phyloP scores from a whole-genome alignment of 2,888 invertebrate genomes.

The Bellardia pandia region DNA sequence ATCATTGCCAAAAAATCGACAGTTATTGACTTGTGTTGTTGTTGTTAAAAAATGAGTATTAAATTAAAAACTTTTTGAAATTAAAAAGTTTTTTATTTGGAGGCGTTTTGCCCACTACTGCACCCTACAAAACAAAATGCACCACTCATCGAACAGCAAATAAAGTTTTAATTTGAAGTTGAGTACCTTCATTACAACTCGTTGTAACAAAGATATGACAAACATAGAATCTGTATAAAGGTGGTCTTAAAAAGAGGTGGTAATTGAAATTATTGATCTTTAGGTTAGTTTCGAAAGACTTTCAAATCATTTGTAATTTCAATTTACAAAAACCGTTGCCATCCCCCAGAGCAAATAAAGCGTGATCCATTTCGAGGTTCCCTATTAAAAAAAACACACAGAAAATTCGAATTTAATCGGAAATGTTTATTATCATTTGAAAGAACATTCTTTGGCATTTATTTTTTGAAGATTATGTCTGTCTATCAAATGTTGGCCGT shows the following conservation, averaged over 20 bases:
- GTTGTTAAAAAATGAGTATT: slow-evolving; percentile 27
- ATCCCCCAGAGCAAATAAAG: no score
- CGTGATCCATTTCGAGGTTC: no score
- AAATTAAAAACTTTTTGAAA: slow-evolving; percentile 29
- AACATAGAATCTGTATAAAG: background rate
- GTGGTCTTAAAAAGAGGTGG: background rate
- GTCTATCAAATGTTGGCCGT: no score
- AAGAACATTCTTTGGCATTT: no score
- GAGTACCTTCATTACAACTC: slow-evolving; percentile 56
- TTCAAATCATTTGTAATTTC: no score
- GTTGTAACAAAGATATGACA: background rate
- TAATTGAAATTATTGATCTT: background rate
- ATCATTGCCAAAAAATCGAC: slow-evolving; percentile 3
- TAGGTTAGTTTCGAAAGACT: no score
- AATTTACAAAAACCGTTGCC: no score
- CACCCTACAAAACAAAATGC: slow-evolving; percentile 59
- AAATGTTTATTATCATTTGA: no score
- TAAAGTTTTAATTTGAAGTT: slow-evolving; percentile 60
- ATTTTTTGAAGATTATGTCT: no score
- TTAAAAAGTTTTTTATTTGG: slow-evolving; percentile 16
- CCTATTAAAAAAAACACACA: no score
- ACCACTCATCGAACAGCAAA: slow-evolving; percentile 41
- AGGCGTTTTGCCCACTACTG: slow-evolving; percentile 72
- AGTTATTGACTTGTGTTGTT: slow-evolving; percentile 27
- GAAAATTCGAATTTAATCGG: no score